Percentiles rank a stretch among this genome's conserved stretches.
Evolutionary conservation across 2,888 invertebrate genomes (phyloP).

Genomic region (Merodon equestris): DNA sequence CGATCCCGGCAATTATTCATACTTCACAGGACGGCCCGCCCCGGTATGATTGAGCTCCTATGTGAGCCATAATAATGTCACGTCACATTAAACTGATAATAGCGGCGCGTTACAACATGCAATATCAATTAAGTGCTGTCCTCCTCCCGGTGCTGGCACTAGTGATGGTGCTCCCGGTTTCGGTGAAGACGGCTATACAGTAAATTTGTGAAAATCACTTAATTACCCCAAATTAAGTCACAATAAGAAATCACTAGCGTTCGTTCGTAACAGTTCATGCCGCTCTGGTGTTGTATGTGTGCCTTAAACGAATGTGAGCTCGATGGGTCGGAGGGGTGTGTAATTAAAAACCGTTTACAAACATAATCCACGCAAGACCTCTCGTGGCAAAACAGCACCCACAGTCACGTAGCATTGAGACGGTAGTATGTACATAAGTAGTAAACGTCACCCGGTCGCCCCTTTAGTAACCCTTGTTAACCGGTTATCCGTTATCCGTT

Average conservation of each 20-base stretch:
- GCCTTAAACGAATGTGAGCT: constrained; percentile 6
- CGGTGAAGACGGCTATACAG: constrained; percentile 41
- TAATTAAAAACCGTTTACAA: constrained; percentile 68
- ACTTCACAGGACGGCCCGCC: too few relatives aligned
- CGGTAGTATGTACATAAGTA: not conserved
- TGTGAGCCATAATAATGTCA: constrained; percentile 12
- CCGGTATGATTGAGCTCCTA: too few relatives aligned
- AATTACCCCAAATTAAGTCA: constrained; percentile 59
- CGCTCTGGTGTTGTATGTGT: not conserved
- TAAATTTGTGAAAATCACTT: constrained; percentile 68
- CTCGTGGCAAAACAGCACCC: constrained; percentile 4
- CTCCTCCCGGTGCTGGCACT: constrained; percentile 8
- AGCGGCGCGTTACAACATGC: constrained; percentile 56
- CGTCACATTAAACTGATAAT: constrained; percentile 62
- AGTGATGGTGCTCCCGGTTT: too few relatives aligned
- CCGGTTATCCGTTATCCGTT: constrained; percentile 32
- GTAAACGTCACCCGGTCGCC: not conserved
- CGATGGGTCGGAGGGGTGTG: constrained; percentile 19
- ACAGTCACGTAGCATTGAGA: constrained; percentile 7
- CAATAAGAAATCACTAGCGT: constrained; percentile 48
- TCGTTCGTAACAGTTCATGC: not conserved
- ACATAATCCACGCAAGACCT: constrained; percentile 59
- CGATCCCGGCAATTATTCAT: too few relatives aligned
- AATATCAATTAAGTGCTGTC: constrained; percentile 65
- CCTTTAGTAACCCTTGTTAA: too few relatives aligned